Conservation (phyloP, 2,797 vertebrate genomes). For the Oreortyx pictus region DNA sequence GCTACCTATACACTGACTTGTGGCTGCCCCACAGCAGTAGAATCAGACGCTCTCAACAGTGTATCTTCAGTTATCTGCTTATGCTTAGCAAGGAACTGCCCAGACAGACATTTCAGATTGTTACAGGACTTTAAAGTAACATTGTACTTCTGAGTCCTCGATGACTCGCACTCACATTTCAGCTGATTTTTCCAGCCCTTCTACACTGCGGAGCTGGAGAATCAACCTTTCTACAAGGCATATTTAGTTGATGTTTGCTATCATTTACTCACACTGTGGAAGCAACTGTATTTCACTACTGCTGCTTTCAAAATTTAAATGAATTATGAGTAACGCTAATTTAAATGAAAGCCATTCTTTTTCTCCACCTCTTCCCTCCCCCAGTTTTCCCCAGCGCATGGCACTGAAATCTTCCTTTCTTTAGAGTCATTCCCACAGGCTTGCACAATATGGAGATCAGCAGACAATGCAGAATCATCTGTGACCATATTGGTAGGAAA, state of each 20-base stretch:
- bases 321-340: not conserved
- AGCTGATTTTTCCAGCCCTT: not conserved
- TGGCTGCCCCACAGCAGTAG: not conserved
- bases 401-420: not conserved
- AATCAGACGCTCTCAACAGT: not conserved
- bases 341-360: not conserved
- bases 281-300: not conserved
- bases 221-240: not conserved
- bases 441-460: not conserved
- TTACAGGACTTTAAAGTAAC: not conserved
- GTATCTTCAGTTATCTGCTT: not conserved
- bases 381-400: too few species aligned
- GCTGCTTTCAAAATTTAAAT: not conserved
- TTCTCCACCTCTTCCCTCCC: too few species aligned
- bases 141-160: not conserved
- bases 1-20: rapidly evolving
- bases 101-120: not conserved
- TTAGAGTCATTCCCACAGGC: not conserved
- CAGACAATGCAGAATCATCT: constrained; percentile 27
- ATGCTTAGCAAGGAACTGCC: not conserved
- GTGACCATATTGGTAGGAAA: constrained; percentile 19
- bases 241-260: not conserved
- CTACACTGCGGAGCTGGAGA: not conserved
- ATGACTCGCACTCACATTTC: not conserved
- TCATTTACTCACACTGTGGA: not conserved